phyloP scores from a whole-genome alignment of 2,888 invertebrate species.

The Caenorhabditis macrosperma region DNA sequence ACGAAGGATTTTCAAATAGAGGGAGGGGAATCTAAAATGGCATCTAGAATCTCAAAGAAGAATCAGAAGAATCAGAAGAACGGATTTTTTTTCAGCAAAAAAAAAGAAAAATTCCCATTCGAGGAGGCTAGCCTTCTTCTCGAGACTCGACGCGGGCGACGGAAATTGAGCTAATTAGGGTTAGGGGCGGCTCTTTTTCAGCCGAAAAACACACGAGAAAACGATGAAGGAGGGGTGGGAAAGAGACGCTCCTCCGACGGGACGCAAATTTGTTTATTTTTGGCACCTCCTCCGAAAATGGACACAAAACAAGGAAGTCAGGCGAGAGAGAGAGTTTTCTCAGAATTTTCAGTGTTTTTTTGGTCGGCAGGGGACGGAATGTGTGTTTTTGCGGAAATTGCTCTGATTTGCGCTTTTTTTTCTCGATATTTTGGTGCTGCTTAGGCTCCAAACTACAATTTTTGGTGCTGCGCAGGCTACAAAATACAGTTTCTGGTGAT shows the following conservation, averaged over 20 bases:
- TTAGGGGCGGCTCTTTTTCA: conserved; percentile 1
- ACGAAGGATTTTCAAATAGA: conserved; percentile 1
- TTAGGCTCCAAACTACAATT: too few species aligned
- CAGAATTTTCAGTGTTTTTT: conserved; percentile 10
- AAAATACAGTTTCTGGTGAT: neutral
- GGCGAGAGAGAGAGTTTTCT: too few species aligned
- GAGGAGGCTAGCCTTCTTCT: neutral
- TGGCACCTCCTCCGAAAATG: neutral
- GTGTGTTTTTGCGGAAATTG: too few species aligned
- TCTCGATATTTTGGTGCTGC: too few species aligned
- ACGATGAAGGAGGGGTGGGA: neutral
- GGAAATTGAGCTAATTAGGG: conserved; percentile 49
- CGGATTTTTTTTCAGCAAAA: neutral
- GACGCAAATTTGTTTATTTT: conserved; percentile 54
- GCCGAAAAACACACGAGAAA: neutral
- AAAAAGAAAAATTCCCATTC: neutral
- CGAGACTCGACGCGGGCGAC: too few species aligned
- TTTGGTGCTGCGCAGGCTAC: neutral
- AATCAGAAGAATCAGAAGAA: neutral
- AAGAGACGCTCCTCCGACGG: conserved; percentile 10
- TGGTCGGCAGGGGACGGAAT: too few species aligned
- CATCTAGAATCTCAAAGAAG: neutral
- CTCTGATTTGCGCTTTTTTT: too few species aligned
- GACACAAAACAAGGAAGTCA: neutral
- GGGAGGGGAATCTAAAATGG: neutral